Conservation (phyloP, 1,140 invertebrate species). For the Cyphomyrmex costatus region DNA sequence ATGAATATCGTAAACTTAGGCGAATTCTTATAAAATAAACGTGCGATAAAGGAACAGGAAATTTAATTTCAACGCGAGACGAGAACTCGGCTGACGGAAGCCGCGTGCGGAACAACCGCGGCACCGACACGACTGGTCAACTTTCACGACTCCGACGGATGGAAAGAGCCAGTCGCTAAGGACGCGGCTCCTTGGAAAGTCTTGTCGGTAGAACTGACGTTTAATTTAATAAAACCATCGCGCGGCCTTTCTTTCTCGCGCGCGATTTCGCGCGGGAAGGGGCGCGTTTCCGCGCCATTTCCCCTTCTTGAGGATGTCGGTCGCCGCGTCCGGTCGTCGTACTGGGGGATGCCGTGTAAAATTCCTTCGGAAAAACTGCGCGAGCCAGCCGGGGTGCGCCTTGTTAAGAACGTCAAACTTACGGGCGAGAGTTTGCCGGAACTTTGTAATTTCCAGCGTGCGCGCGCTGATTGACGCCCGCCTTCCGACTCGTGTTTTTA, state of each 20-base stretch:
- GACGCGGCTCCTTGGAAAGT: slow-evolving; percentile 64
- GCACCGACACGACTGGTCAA: slow-evolving; percentile 55
- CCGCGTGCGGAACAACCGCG: slow-evolving; percentile 35
- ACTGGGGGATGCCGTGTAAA: slow-evolving; percentile 58
- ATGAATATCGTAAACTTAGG: not conserved
- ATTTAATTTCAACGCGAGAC: slow-evolving; percentile 42
- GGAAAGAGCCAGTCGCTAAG: slow-evolving; percentile 62
- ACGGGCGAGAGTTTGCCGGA: slow-evolving; percentile 54
- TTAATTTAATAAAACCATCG: slow-evolving; percentile 76
- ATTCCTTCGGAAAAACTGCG: slow-evolving; percentile 71
- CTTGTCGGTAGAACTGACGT: slow-evolving; percentile 72
- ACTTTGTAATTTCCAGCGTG: slow-evolving; percentile 64
- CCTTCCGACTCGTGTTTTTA: slow-evolving; percentile 9
- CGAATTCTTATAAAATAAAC: slow-evolving; percentile 11
- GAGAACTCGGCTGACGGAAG: not conserved
- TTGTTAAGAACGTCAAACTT: slow-evolving; percentile 72
- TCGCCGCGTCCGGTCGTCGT: slow-evolving; percentile 12
- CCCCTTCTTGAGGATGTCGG: slow-evolving; percentile 24
- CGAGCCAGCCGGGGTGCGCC: slow-evolving; percentile 32
- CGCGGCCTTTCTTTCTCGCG: slow-evolving; percentile 56
- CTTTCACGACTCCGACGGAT: slow-evolving; percentile 28
- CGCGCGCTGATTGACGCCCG: slow-evolving; percentile 43
- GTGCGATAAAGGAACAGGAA: slow-evolving; percentile 10
- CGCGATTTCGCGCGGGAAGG: slow-evolving; percentile 17
- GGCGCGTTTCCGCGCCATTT: slow-evolving; percentile 70